phyloP scores from a whole-genome alignment of 2,888 invertebrate species.

The Aleiodes alternator region DNA sequence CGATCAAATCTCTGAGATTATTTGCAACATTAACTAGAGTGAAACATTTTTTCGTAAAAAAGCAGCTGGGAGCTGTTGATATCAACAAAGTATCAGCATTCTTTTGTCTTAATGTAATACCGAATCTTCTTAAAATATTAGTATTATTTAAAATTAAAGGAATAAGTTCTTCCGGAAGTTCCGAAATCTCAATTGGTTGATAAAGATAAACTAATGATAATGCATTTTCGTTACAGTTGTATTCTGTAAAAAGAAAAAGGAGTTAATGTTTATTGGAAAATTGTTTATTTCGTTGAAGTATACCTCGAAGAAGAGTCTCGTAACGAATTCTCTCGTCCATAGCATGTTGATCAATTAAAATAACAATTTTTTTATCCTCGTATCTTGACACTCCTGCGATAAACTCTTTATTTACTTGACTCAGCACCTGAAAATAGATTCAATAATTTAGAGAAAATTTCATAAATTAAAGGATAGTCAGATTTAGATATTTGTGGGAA shows the following conservation, averaged over 20 bases:
- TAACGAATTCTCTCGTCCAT: conserved; percentile 89
- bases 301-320: conserved; percentile 78
- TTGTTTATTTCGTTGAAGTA: conserved; percentile 5
- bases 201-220: conserved; percentile 61
- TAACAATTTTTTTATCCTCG: conserved; percentile 76
- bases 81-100: conserved; percentile 76
- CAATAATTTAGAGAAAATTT: conserved; percentile 1
- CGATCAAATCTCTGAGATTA: conserved; percentile 77
- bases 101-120: conserved; percentile 77
- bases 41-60: conserved; percentile 74
- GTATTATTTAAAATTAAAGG: conserved; percentile 56
- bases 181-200: conserved; percentile 61
- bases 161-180: conserved; percentile 57
- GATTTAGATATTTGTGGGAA: too few relatives aligned
- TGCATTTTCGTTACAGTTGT: conserved; percentile 70
- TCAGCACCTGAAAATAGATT: conserved; percentile 78
- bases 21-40: conserved; percentile 57
- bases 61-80: conserved; percentile 80
- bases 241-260: conserved; percentile 73
- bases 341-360: conserved; percentile 92
- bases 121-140: conserved; percentile 79
- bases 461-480: conserved; percentile 17
- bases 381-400: conserved; percentile 77
- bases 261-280: conserved; percentile 24
- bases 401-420: conserved; percentile 86